Conservation (phyloP, 2,113 vertebrate genomes). For the Prionailurus bengalensis region DNA sequence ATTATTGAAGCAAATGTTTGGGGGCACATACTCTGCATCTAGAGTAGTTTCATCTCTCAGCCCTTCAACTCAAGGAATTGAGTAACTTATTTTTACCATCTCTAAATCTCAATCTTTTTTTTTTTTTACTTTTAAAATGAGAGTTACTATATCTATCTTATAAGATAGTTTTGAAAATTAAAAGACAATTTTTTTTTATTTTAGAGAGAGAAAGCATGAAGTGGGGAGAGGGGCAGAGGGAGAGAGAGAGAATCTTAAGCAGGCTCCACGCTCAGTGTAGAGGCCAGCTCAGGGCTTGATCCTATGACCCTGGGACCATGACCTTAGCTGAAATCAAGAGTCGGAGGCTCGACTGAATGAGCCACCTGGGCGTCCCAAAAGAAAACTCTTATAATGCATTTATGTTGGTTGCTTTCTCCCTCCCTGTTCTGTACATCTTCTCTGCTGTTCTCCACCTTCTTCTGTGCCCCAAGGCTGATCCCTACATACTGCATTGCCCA, state of each 20-base stretch:
- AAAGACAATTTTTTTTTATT: neutral
- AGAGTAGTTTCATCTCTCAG: neutral
- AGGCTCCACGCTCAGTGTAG: too few relatives aligned
- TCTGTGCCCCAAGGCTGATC: neutral
- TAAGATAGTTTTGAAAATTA: neutral
- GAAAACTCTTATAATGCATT: neutral
- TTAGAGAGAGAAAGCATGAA: too few relatives aligned
- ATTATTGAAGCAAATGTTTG: constrained; percentile 43
- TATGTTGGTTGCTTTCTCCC: neutral
- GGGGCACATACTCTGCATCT: neutral
- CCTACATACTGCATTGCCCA: too few relatives aligned
- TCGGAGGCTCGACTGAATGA: too few relatives aligned
- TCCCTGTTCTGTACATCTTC: neutral
- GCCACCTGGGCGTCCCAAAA: neutral
- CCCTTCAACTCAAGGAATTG: neutral
- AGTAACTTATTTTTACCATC: neutral
- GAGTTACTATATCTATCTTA: neutral
- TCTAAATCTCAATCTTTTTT: neutral
- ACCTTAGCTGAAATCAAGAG: too few relatives aligned
- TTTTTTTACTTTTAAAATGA: neutral
- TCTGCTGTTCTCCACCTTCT: neutral
- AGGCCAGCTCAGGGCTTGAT: too few relatives aligned
- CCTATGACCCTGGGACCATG: too few relatives aligned
- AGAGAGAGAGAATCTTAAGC: too few relatives aligned
- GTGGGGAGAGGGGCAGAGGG: too few relatives aligned